These are phyloP conservation scores for Pelobates cultripes DNA, from an alignment of 2,797 vertebrate genomes.

Conservation along the genomic window DNA sequence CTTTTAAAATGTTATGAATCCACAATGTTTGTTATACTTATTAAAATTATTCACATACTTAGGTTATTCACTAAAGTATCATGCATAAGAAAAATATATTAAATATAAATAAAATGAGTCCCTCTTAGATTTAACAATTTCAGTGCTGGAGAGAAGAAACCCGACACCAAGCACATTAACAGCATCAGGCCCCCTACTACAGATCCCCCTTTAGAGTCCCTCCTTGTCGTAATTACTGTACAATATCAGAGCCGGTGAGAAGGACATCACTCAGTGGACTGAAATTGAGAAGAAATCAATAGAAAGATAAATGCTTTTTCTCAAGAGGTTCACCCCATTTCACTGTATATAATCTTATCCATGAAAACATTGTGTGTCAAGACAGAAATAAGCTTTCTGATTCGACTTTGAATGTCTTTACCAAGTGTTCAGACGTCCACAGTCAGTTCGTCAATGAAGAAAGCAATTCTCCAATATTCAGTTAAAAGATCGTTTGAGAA, in stretches of 20 bases:
- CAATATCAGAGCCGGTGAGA: slow-evolving; percentile 67
- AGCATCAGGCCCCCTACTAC: too few species aligned
- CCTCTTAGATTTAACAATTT: too few species aligned
- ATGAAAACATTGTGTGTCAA: slow-evolving; percentile 11
- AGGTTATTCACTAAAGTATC: too few species aligned
- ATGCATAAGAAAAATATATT: too few species aligned
- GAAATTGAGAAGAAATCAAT: slow-evolving; percentile 70
- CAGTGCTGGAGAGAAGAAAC: too few species aligned
- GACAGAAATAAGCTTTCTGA: neutral
- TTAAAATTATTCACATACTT: too few species aligned
- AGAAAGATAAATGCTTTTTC: slow-evolving; percentile 64
- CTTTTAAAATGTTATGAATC: too few species aligned
- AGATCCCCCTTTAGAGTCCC: slow-evolving; percentile 57
- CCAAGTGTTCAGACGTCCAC: neutral
- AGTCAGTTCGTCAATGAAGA: neutral
- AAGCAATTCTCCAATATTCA: slow-evolving; percentile 14
- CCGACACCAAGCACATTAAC: too few species aligned
- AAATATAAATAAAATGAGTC: too few species aligned
- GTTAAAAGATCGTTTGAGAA: neutral
- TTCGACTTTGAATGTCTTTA: slow-evolving; percentile 39
- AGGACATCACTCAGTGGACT: slow-evolving; percentile 63
- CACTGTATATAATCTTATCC: slow-evolving; percentile 17
- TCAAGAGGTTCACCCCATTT: slow-evolving; percentile 57
- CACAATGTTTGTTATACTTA: too few species aligned
- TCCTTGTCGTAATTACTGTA: slow-evolving; percentile 67